Conservation (phyloP, 2,888 invertebrate genomes). For the Ctena decussata region DNA sequence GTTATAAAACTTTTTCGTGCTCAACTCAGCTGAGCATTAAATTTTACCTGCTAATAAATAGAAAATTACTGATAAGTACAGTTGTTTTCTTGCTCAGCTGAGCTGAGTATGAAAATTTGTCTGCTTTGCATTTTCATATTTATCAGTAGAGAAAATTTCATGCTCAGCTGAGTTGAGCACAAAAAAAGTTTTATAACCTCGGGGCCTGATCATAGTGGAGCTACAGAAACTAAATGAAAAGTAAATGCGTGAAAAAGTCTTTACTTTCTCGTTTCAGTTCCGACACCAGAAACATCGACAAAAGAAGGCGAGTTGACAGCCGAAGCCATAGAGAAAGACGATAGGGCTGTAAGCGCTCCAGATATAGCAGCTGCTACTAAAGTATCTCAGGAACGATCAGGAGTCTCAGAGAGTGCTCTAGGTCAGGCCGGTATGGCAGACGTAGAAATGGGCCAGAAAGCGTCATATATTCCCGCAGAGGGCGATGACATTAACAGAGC, state of each 20-base stretch:
- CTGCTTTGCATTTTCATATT: no score
- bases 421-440: constrained; percentile 11
- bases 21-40: no score
- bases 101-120: no score
- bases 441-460: constrained; percentile 8
- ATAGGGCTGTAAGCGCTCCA: constrained; percentile 1
- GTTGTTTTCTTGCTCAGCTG: no score
- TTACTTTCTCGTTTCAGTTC: background rate
- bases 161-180: no score
- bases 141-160: no score
- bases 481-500: background rate
- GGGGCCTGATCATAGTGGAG: no score
- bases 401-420: background rate
- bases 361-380: background rate
- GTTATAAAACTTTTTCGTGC: no score
- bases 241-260: background rate
- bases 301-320: background rate
- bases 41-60: no score
- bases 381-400: background rate
- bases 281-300: background rate
- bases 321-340: background rate
- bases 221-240: background rate
- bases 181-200: no score
- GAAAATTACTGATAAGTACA: no score
- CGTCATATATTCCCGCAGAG: background rate